Percentiles rank a stretch among this genome's conserved stretches.
Evolutionary conservation across 1,140 invertebrate species (phyloP).

Genomic region (Lucilia cuprina): DNA sequence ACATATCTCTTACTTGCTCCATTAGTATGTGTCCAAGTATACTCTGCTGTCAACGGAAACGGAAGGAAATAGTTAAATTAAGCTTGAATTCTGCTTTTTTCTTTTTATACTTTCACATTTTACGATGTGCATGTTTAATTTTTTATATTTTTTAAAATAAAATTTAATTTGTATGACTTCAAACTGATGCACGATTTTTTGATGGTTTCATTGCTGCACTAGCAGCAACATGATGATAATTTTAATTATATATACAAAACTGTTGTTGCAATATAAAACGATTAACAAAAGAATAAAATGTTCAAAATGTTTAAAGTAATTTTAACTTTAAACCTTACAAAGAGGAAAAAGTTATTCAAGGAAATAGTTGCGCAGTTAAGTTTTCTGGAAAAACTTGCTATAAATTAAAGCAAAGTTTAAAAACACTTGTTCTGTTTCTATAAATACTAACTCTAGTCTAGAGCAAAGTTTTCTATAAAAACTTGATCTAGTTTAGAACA

Average conservation of each 20-base stretch:
- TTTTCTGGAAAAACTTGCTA: no score
- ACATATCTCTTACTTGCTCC: not conserved
- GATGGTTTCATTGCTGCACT: not conserved
- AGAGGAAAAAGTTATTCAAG: no score
- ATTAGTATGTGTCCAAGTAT: not conserved
- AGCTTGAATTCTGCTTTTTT: not conserved
- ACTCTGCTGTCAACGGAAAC: not conserved
- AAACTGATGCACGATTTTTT: not conserved
- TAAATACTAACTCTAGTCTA: no score
- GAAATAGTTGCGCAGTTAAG: no score
- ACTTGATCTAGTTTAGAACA: no score
- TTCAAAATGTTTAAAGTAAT: no score
- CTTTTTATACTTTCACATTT: not conserved
- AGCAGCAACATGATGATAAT: not conserved
- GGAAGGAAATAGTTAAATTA: constrained; percentile 15
- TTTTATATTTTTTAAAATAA: not conserved
- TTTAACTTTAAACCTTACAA: no score
- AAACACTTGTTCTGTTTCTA: no score
- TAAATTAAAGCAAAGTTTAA: no score
- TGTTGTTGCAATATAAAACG: not conserved
- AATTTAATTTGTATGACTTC: not conserved
- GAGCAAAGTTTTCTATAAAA: no score
- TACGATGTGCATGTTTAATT: not conserved
- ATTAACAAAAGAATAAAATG: no score
- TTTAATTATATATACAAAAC: not conserved